Percentiles rank a stretch among this genome's conserved stretches.
These are phyloP conservation scores for Petrocephalus sullivani DNA, from an alignment of 2,797 vertebrate species.

Conservation along the genomic window DNA sequence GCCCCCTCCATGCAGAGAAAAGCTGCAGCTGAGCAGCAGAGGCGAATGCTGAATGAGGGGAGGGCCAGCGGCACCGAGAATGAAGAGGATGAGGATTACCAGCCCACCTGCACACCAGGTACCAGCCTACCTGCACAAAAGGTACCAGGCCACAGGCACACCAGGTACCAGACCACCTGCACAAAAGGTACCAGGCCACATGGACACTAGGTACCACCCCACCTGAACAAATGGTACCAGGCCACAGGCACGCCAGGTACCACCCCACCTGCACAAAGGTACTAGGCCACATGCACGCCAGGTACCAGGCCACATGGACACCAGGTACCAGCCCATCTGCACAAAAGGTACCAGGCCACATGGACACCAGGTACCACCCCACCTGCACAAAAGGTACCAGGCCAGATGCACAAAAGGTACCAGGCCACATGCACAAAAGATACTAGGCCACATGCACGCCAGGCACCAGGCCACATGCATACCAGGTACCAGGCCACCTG, in stretches of 20 bases:
- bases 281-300: no score
- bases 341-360: no score
- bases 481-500: conserved; percentile 48
- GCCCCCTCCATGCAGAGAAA: conserved; percentile 42
- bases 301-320: no score
- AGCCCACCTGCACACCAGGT: conserved; percentile 52
- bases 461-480: conserved; percentile 44
- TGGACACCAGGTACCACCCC: no score
- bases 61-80: conserved; percentile 32
- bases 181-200: conserved; percentile 22
- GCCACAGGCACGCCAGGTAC: no score
- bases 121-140: conserved; percentile 14
- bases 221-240: no score
- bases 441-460: conserved; percentile 50
- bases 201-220: no score
- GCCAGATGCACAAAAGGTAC: conserved; percentile 31
- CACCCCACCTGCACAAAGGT: no score
- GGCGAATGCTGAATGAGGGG: conserved; percentile 37
- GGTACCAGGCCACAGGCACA: conserved; percentile 49
- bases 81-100: conserved; percentile 54
- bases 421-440: conserved; percentile 48
- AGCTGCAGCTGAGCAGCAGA: conserved; percentile 38
- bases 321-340: no score
- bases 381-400: no score
- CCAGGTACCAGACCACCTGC: conserved; percentile 44